Conservation (phyloP, 2,888 invertebrate species). For the Lasius fuliginosus region DNA sequence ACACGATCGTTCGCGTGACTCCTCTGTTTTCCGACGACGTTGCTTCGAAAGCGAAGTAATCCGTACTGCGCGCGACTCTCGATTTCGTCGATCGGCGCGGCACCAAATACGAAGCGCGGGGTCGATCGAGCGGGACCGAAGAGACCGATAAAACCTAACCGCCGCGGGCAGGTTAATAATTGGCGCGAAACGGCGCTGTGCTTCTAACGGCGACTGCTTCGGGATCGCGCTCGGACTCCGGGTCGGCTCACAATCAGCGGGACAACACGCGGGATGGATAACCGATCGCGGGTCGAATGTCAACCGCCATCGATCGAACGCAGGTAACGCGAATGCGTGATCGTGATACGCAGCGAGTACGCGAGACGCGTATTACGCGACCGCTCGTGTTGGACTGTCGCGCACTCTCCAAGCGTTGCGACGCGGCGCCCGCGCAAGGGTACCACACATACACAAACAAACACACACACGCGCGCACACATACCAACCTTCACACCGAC, state of each 20-base stretch:
- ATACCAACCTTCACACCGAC: background rate
- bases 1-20: background rate
- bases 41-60: slow-evolving; percentile 6
- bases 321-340: background rate
- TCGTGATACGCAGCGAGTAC: background rate
- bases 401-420: background rate
- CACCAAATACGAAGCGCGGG: background rate
- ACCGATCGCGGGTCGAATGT: background rate
- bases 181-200: background rate
- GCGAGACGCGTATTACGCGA: slow-evolving; percentile 2
- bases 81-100: slow-evolving; percentile 28
- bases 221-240: background rate
- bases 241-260: background rate
- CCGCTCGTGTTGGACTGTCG: slow-evolving; percentile 51
- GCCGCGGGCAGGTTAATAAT: background rate
- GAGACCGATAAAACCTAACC: background rate
- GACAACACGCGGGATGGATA: background rate
- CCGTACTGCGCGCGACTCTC: slow-evolving; percentile 22
- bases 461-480: background rate
- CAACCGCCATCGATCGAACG: slow-evolving; percentile 4
- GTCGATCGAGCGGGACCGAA: slow-evolving; percentile 4
- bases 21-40: background rate
- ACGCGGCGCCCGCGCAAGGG: slow-evolving; percentile 46
- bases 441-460: slow-evolving; percentile 30
- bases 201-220: background rate